Evolutionary conservation across 2,888 invertebrate genomes (phyloP), one percentile per base, ranked within the genome.

Genomic region (Ichneumon xanthorius): DNA sequence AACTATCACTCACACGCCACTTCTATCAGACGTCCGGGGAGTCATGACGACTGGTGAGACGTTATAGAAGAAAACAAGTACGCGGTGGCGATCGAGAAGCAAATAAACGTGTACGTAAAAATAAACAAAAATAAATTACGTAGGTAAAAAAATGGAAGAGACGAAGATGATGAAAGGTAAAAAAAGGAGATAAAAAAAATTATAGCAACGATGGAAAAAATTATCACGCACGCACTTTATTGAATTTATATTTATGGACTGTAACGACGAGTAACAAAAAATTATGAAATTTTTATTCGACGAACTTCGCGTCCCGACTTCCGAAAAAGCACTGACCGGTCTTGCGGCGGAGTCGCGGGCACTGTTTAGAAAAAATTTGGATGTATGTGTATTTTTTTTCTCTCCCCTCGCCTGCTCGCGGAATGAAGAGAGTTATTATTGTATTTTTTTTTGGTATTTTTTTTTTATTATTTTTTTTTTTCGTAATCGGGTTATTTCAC

Each of bases 1-100:
- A 82, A 78, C 82, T 30, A 83, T 83, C 83, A 68, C 79, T 73
- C 83, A 68, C 82, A 61, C 72, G 68, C 72, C 53, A 73, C 75
- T 65, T 67, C 73, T 70, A 75, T 79, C 72, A 73, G 53, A 78
- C 78, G 71, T 72, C 45, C 76, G 81, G 70, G 45, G 67, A 85
- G 70, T 82, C 78, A 65, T 50, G 68, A 50, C 73, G 63, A 30
- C 53, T 68, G 61, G 30, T 48, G 48, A 63, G 79, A 84, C 63
- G 72, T 72, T 58, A 67, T 45, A 78, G 61, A 72, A 72, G 72
- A 78, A 78, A 72, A 79, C 50, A 50, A 76, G 71, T 11, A 26
- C 48, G 26, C 26, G 53, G 22, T 63, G n/a, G 30, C 58, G 50
- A 19, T 11, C 48, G 48, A 75, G 5, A 55, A 19, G n/a, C 7